Conservation (phyloP, 1,140 invertebrate species). For the Tetranychus urticae region DNA sequence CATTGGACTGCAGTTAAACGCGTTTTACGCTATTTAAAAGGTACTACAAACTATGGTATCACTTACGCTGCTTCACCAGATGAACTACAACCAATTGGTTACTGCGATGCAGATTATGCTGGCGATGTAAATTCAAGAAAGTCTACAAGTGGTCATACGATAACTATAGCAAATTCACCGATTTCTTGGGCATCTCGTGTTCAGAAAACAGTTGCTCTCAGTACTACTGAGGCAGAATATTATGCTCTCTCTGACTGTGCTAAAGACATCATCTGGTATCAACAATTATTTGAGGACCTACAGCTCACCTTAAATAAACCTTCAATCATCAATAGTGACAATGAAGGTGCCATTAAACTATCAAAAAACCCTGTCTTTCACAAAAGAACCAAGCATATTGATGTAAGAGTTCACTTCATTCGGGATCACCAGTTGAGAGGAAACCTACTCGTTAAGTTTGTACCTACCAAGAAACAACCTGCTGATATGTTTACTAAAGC, state of each 20-base stretch:
- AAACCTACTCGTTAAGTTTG: neutral
- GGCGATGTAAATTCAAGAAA: slow-evolving; percentile 11
- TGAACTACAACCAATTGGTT: too few relatives aligned
- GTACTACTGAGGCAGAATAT: slow-evolving; percentile 7
- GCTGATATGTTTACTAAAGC: slow-evolving; percentile 20
- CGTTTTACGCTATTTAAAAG: slow-evolving; percentile 10
- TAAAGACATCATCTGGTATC: slow-evolving; percentile 4
- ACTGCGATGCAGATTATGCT: slow-evolving; percentile 17
- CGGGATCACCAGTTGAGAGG: slow-evolving; percentile 14
- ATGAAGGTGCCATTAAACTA: slow-evolving; percentile 16
- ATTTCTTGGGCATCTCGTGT: slow-evolving; percentile 3
- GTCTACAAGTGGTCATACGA: neutral
- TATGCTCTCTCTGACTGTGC: neutral
- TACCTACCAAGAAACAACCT: slow-evolving; percentile 11
- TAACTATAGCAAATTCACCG: neutral
- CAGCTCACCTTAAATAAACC: neutral
- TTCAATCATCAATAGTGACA: slow-evolving; percentile 14
- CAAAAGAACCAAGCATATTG: slow-evolving; percentile 20
- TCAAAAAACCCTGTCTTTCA: slow-evolving; percentile 21
- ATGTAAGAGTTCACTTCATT: slow-evolving; percentile 19
- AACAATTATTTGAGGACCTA: neutral
- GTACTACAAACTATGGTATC: too few relatives aligned
- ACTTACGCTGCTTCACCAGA: too few relatives aligned
- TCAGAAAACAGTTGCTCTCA: slow-evolving; percentile 1
- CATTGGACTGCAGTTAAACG: slow-evolving; percentile 18